phyloP scores from a whole-genome alignment of 1,140 invertebrate species.

The Daktulosphaira vitifoliae region DNA sequence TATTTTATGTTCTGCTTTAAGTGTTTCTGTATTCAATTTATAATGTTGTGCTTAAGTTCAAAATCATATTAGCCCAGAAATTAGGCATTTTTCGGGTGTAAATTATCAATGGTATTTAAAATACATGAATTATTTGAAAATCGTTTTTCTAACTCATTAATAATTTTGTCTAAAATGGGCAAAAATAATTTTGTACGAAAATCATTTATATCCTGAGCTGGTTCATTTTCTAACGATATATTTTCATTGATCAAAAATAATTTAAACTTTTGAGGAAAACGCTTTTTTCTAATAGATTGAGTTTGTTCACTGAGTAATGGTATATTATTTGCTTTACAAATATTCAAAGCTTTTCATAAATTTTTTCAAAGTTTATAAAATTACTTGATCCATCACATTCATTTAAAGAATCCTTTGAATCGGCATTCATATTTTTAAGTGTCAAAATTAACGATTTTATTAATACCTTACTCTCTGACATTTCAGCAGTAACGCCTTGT shows the following conservation, averaged over 20 bases:
- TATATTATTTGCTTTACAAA: slow-evolving; percentile 1
- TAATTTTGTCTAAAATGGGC: slow-evolving; percentile 1
- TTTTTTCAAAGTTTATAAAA: neutral
- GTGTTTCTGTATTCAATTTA: neutral
- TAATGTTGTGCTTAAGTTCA: neutral
- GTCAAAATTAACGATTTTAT: neutral
- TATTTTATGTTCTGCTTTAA: neutral
- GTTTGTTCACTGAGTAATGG: neutral
- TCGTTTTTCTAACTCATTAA: neutral
- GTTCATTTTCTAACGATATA: neutral
- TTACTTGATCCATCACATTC: neutral
- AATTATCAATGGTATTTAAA: neutral
- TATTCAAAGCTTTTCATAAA: neutral
- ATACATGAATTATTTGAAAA: neutral
- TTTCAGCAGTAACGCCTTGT: neutral
- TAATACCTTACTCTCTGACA: neutral
- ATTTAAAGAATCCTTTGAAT: no score
- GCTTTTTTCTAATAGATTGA: neutral
- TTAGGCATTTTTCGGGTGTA: neutral
- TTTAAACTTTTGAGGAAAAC: neutral
- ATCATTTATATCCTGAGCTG: neutral
- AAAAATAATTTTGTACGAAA: neutral
- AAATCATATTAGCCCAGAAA: neutral
- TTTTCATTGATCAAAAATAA: neutral
- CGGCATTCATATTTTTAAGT: neutral